These are phyloP conservation scores for Astatoreochromis straeleni DNA, from an alignment of 2,113 vertebrate species.

Conservation along the genomic window DNA sequence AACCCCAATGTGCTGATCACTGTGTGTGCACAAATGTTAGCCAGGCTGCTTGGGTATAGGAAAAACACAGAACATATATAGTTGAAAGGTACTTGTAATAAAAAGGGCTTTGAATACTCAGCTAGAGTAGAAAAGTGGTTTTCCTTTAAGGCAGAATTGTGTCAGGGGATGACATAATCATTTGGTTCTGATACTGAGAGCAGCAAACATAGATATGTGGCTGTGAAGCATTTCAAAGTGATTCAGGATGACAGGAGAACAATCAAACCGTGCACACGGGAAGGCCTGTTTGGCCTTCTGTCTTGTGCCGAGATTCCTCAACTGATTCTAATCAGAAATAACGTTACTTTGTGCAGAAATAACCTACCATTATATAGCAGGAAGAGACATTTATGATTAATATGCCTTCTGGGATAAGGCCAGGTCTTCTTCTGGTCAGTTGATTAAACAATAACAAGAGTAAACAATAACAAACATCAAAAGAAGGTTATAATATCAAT, in stretches of 20 bases:
- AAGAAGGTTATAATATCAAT: background rate
- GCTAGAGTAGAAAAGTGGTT: background rate
- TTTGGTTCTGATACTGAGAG: background rate
- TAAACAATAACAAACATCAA: background rate
- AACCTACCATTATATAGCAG: background rate
- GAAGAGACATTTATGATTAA: background rate
- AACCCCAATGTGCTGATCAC: background rate
- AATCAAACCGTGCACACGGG: background rate
- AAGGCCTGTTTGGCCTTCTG: accelerated
- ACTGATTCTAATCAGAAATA: background rate
- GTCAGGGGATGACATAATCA: background rate
- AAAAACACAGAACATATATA: background rate
- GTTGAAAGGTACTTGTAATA: background rate
- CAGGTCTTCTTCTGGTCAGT: background rate
- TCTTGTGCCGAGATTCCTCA: background rate
- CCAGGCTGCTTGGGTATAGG: background rate
- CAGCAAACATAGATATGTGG: background rate
- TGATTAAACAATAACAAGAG: background rate
- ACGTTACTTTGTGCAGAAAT: background rate
- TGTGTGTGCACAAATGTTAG: background rate
- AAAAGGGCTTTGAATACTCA: background rate
- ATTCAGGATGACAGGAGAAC: background rate
- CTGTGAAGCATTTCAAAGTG: background rate
- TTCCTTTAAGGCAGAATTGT: background rate
- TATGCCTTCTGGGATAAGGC: background rate